phyloP scores from a whole-genome alignment of 2,888 invertebrate species.

The Pachliopta kotzebuea region DNA sequence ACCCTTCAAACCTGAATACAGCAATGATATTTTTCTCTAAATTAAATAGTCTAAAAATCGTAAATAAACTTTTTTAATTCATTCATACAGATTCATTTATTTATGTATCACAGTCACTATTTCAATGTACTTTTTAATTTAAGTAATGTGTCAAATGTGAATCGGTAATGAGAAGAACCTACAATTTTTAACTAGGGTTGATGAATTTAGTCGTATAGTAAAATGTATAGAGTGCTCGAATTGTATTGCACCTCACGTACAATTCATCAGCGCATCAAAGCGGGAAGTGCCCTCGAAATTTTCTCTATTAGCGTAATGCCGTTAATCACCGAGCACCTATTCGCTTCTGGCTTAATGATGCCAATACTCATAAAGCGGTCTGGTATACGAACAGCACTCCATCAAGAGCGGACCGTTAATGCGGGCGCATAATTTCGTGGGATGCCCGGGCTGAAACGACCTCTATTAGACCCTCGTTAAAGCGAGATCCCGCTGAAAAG shows the following conservation, averaged over 20 bases:
- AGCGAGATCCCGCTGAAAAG: constrained; percentile 33
- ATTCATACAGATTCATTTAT: too few relatives aligned
- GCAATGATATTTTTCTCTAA: too few relatives aligned
- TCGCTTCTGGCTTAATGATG: constrained; percentile 41
- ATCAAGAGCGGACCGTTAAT: constrained; percentile 43
- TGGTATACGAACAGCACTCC: constrained; percentile 46
- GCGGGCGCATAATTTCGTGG: constrained; percentile 49
- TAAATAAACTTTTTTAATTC: too few relatives aligned
- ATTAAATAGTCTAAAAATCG: too few relatives aligned
- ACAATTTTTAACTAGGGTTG: too few relatives aligned
- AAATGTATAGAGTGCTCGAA: not conserved
- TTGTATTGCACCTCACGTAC: constrained; percentile 8
- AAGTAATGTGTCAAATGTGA: too few relatives aligned
- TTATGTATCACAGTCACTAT: too few relatives aligned
- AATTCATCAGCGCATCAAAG: constrained; percentile 16
- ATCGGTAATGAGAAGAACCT: too few relatives aligned
- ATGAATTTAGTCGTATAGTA: too few relatives aligned
- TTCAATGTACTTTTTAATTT: too few relatives aligned
- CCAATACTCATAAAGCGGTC: constrained; percentile 51
- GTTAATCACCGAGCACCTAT: constrained; percentile 31
- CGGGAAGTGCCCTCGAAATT: constrained; percentile 15
- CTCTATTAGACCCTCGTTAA: constrained; percentile 48
- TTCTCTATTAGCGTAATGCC: constrained; percentile 23
- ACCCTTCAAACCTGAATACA: too few relatives aligned
- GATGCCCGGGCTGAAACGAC: constrained; percentile 38